Conservation (phyloP, 1,140 invertebrate species). For the Drosophila seguyi region DNA sequence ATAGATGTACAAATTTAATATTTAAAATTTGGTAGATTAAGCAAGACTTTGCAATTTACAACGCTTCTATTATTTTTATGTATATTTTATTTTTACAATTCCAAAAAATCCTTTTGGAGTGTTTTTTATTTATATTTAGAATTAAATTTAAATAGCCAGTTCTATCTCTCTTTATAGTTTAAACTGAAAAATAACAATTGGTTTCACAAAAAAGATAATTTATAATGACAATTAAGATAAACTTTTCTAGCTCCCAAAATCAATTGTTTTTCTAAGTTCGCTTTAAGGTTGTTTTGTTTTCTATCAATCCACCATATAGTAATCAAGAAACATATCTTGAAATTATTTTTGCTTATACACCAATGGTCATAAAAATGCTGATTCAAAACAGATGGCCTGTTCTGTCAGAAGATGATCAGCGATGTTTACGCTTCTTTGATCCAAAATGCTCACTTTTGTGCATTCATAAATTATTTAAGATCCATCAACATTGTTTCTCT, state of each 20-base stretch:
- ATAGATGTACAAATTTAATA: background rate
- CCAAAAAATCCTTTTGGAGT: no score
- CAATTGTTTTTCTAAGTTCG: background rate
- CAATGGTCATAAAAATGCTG: constrained; percentile 1
- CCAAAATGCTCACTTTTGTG: constrained; percentile 27
- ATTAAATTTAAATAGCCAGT: no score
- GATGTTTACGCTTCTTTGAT: constrained; percentile 13
- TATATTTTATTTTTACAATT: no score
- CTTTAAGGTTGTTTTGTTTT: background rate
- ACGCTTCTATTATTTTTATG: no score
- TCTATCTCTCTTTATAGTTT: no score
- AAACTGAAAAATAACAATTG: no score
- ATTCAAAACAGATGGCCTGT: constrained; percentile 16
- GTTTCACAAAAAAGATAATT: background rate
- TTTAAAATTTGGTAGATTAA: background rate
- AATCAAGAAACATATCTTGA: background rate
- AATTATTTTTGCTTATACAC: background rate
- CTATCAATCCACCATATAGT: background rate
- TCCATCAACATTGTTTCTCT: constrained; percentile 18
- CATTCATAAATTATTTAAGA: constrained; percentile 40
- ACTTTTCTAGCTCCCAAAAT: background rate
- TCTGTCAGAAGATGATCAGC: background rate
- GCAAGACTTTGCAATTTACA: no score
- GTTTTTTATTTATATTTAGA: no score
- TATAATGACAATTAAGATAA: background rate